Evolutionary conservation across 1,140 invertebrate genomes (phyloP), one percentile per base, ranked within the genome.

Genomic region (Drosophila pectinifera): DNA sequence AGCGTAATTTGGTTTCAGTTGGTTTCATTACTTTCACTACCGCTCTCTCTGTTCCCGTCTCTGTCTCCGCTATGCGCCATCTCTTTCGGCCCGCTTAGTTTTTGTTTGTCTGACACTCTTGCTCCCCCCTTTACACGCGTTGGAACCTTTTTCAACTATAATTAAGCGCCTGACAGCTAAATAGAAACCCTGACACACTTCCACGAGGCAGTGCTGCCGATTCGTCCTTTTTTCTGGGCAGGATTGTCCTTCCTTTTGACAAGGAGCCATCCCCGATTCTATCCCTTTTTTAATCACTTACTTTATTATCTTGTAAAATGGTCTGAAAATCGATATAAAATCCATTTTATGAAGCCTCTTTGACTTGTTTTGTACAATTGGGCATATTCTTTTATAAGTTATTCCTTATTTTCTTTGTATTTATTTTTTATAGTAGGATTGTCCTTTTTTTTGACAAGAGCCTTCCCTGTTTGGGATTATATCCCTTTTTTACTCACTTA

Each of bases 131-230:
- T 41, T 39, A 73, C 56, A 85, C 65, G 58, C 69, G 58, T 64
- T 86, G 80, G 68, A 88, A 88, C 83, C 79, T 78, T 79, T 82
- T 88, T 88, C 54, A 68, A 78, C 69, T 82, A 72, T 86, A 86
- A 86, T 86, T 76, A 88, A 79, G 65, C 63, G 81, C 70, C 70
- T 88, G 78, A 86, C 84, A 70, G 81, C 69, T 62, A 78, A 64
- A 77, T 69, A 78, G 76, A 78, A 78, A 72, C 74, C 64, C 75
- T 56, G 53, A 78, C 57, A 76, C 73, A 75, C 72, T 51, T 75
- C 36, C 26, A 56, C 45, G 8, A 49, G 41, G 3, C 42, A 43
- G 49, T 36, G 49, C 49, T 51, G 49, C 49, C 49, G 20, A 36
- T 20, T 51, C 2, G 49, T 51, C 49, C 28, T 36, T 51, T 48